Base-by-base conservation (phyloP, 2,888 invertebrate species). In the Limnephilus lunatus region DNA sequence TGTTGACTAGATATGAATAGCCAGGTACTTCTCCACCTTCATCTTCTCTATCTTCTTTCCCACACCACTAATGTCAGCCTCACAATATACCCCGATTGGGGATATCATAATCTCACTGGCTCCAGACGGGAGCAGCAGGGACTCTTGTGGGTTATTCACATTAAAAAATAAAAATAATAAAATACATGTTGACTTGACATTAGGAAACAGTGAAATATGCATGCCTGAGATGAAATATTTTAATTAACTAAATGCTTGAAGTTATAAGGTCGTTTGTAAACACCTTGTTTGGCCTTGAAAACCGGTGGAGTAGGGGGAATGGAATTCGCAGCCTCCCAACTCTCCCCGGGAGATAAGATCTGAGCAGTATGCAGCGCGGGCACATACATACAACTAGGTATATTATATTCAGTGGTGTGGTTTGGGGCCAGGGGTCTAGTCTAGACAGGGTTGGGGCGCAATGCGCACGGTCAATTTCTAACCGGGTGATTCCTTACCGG, bases 401-500 rank as follows among this genome's bases (percentile, higher is more conserved):
- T 25, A 25, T 68, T 68, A 68, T 9, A 68, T 68, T 68, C 39
- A 25, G 86, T 15, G 48, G n/a, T 44, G 86, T 35, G 85, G 32
- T 35, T 39, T 48, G 44, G 44, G 48, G 3, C 30, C 44, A 86
- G 86, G n/a, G 48, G 86, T 86, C 48, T 86, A 86, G 86, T n/a
- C 83, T 83, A 83, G 86, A 48, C 86, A 86, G 86, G 48, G 48
- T n/a, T n/a, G 48, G 86, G 44, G 44, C 39, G 86, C 86, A 86
- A 44, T n/a, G 86, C 86, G 68, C 68, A 68, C 68, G 68, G 25
- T 68, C 68, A 68, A 86, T 86, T 44, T 30, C 48, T 30, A 14
- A 86, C 86, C 30, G 86, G 86, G 39, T 86, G 7, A 35, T n/a
- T 39, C 35, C 25, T 68, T 4, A 68, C 68, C 68, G 68, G 53